These are phyloP conservation scores for Caenorhabditis drosophilae DNA, from an alignment of 2,888 invertebrate species.

Conservation along the genomic window DNA sequence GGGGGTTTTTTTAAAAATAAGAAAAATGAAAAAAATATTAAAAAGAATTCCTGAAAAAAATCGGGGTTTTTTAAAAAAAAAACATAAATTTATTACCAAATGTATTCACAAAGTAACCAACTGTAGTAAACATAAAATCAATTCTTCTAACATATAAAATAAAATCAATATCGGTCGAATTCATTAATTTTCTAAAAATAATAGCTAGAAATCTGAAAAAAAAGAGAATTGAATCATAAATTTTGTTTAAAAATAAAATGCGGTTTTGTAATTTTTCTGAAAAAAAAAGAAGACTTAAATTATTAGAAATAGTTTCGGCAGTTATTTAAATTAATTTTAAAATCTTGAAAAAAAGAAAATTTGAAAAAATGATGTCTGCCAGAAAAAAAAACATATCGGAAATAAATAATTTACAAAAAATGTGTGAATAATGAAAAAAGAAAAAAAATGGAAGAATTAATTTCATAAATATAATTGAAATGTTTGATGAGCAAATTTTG, in stretches of 20 bases:
- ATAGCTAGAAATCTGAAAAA: not conserved
- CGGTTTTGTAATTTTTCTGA: too few species aligned
- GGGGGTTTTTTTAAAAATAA: conserved; percentile 12
- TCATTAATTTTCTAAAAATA: too few species aligned
- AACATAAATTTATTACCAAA: conserved; percentile 1
- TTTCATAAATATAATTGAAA: too few species aligned
- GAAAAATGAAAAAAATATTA: conserved; percentile 12
- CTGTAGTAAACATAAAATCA: conserved; percentile 8
- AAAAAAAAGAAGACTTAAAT: not conserved
- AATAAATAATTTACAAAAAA: too few species aligned
- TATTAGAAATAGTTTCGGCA: not conserved
- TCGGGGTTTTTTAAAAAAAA: not conserved
- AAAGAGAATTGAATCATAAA: not conserved
- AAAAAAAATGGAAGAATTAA: too few species aligned
- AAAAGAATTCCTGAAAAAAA: conserved; percentile 5
- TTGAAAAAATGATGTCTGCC: too few species aligned
- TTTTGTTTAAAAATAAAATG: too few species aligned
- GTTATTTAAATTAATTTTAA: not conserved
- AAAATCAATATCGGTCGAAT: conserved; percentile 9
- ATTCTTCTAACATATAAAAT: conserved; percentile 3
- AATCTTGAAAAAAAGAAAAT: too few species aligned
- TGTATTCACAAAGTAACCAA: conserved; percentile 20
- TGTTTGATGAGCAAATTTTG: too few species aligned
- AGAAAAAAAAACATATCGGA: too few species aligned
- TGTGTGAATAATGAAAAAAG: too few species aligned